Evolutionary conservation across 2,888 invertebrate species (phyloP).

Genomic region (Athalia circularis): DNA sequence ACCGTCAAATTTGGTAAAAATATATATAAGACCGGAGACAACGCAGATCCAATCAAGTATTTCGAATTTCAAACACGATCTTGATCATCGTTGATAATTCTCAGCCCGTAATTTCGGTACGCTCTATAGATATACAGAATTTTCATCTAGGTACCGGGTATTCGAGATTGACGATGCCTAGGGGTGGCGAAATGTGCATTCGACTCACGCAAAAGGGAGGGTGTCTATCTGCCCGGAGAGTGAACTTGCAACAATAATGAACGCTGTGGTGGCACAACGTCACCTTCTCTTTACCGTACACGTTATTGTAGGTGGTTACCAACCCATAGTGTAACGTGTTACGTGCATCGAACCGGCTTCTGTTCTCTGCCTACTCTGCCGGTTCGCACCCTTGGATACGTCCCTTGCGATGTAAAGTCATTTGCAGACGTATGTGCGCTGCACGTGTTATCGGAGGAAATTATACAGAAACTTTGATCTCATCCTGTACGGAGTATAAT

Average conservation of each 20-base stretch:
- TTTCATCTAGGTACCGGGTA: background rate
- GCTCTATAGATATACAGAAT: background rate
- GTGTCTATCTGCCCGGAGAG: constrained; percentile 10
- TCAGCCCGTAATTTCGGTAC: background rate
- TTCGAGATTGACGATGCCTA: background rate
- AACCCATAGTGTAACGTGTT: background rate
- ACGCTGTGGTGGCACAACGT: constrained; percentile 28
- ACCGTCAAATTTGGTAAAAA: constrained; percentile 3
- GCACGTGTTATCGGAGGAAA: background rate
- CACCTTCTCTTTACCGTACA: constrained; percentile 31
- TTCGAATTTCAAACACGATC: background rate
- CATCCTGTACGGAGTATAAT: no score
- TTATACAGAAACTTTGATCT: constrained; percentile 1
- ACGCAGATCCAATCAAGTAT: background rate
- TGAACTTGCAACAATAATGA: constrained; percentile 28
- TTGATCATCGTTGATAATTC: no score
- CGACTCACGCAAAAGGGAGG: constrained; percentile 12
- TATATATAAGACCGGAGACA: background rate
- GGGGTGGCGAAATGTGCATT: constrained; percentile 18
- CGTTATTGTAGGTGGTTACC: background rate
- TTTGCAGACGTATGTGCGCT: constrained; percentile 1
- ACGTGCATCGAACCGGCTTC: background rate
- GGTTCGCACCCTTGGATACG: constrained; percentile 14
- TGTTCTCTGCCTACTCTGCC: background rate
- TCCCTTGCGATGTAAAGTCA: constrained; percentile 16